Percentiles rank a stretch among this genome's conserved stretches.
These are phyloP conservation scores for Elysia chlorotica DNA, from an alignment of 1,140 invertebrate genomes.

Conservation along the genomic window DNA sequence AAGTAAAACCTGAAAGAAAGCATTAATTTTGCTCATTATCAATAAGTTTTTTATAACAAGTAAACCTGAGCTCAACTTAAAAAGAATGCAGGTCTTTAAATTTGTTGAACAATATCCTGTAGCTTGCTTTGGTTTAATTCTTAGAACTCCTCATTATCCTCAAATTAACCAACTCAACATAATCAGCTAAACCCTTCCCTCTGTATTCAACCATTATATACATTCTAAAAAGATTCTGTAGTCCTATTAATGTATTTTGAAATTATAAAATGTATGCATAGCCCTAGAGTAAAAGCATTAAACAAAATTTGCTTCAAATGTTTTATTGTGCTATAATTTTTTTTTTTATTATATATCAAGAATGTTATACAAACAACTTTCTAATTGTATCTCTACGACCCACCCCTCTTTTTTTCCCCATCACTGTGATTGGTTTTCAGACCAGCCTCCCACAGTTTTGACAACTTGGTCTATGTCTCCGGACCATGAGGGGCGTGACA, in stretches of 20 bases:
- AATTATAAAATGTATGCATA: no score
- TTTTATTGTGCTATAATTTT: neutral
- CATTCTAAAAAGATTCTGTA: neutral
- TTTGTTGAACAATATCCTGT: neutral
- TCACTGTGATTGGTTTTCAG: constrained; percentile 9
- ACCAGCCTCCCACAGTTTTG: constrained; percentile 28
- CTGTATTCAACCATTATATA: neutral
- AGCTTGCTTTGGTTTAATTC: neutral
- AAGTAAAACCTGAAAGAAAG: no score
- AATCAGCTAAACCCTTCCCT: no score
- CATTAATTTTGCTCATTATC: no score
- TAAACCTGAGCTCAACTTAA: neutral
- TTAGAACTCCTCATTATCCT: neutral
- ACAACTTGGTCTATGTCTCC: constrained; percentile 12
- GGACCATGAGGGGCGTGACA: constrained; percentile 17
- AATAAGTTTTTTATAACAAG: neutral
- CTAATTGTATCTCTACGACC: neutral
- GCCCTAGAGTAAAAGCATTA: no score
- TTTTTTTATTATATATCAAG: neutral
- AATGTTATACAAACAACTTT: neutral
- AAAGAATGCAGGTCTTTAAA: neutral
- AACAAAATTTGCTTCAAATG: no score
- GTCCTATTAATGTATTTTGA: no score
- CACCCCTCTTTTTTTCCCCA: neutral
- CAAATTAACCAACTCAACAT: neutral